phyloP scores from a whole-genome alignment of 2,888 invertebrate species.

The Mythimna vitellina region DNA sequence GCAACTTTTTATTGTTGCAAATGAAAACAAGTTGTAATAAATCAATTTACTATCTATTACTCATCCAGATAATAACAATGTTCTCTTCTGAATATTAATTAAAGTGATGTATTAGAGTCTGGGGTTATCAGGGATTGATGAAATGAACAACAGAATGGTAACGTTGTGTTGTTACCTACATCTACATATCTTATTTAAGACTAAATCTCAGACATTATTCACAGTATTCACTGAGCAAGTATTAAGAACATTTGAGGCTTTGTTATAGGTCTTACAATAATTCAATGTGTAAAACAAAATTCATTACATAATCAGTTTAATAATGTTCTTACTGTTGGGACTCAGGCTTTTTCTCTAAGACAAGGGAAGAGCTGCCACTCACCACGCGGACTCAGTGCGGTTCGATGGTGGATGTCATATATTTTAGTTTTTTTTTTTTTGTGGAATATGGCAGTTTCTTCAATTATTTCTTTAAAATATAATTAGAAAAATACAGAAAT shows the following conservation, averaged over 20 bases:
- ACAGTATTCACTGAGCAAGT: constrained; percentile 14
- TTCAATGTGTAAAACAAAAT: background rate
- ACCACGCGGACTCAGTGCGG: no score
- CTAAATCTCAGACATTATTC: constrained; percentile 2
- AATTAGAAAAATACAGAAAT: no score
- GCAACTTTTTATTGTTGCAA: background rate
- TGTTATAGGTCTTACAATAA: constrained; percentile 1
- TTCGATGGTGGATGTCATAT: no score
- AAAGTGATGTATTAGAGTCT: background rate
- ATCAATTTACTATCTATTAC: background rate
- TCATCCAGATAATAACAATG: background rate
- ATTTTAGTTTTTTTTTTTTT: no score
- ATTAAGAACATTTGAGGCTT: constrained; percentile 6
- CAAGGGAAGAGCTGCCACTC: no score
- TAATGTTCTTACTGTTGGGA: no score
- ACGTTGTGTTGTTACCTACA: background rate
- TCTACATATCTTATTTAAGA: background rate
- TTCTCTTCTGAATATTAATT: background rate
- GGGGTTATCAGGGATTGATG: background rate
- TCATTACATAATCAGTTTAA: background rate
- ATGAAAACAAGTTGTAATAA: background rate
- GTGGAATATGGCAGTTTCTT: no score
- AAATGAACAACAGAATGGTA: background rate
- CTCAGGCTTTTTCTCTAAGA: no score
- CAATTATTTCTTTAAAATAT: no score